Percentiles rank a stretch among this genome's conserved stretches.
Conservation (phyloP, 2,113 vertebrate genomes). For the Castor canadensis region DNA sequence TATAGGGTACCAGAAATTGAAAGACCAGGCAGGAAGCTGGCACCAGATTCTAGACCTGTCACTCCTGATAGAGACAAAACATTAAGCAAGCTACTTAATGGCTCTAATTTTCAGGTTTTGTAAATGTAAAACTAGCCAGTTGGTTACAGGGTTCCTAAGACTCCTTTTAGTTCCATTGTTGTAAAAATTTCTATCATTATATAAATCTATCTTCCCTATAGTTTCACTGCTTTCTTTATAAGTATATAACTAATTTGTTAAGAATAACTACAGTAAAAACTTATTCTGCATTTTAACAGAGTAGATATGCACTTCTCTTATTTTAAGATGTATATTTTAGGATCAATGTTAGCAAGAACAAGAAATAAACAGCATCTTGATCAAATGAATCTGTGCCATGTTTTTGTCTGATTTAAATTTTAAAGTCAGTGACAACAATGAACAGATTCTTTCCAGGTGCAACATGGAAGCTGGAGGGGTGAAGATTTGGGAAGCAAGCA, state of each 20-base stretch:
- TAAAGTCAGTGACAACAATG: not conserved
- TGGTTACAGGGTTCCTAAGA: not conserved
- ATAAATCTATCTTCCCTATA: not conserved
- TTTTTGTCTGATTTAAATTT: not conserved
- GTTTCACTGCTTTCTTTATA: not conserved
- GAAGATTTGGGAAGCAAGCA: not conserved
- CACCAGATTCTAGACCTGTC: not conserved
- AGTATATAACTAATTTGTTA: not conserved
- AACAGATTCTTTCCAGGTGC: not conserved
- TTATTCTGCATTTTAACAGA: not conserved
- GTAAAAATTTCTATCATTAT: not conserved
- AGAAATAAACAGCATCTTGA: not conserved
- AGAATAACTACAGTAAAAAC: not conserved
- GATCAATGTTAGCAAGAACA: not conserved
- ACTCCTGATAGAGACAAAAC: not conserved
- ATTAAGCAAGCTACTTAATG: not conserved
- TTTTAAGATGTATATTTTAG: not conserved
- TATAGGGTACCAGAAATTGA: not conserved
- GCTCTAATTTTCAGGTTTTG: not conserved
- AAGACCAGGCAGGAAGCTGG: not conserved
- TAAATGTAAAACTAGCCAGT: not conserved
- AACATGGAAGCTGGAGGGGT: fast-evolving
- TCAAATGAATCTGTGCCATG: not conserved
- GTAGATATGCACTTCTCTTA: not conserved
- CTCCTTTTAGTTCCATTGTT: not conserved